Base-by-base conservation (phyloP, 2,888 invertebrate genomes). In the Orgyia antiqua region DNA sequence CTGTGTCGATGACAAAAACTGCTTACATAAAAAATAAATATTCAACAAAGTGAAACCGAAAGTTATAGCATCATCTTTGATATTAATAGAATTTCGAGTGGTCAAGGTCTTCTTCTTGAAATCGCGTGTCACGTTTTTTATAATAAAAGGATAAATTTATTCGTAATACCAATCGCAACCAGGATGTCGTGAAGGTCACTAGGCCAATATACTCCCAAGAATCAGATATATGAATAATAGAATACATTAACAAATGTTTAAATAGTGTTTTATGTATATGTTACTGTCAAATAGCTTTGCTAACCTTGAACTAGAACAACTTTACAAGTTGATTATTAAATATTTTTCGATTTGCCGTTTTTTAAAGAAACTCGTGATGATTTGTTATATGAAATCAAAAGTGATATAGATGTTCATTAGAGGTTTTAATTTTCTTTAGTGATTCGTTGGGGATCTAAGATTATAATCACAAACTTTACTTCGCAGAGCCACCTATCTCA, bases 401-500 rank as follows among this genome's bases (percentile, higher is more conserved):
- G n/a, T n/a, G n/a, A n/a, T n/a, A n/a, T n/a, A n/a, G n/a, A n/a
- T n/a, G n/a, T n/a, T n/a, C n/a, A n/a, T n/a, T n/a, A n/a, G n/a
- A n/a, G n/a, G n/a, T n/a, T n/a, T n/a, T n/a, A n/a, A n/a, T n/a
- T n/a, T n/a, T n/a, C n/a, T n/a, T n/a, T n/a, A n/a, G n/a, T n/a
- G n/a, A n/a, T n/a, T n/a, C n/a, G n/a, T n/a, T n/a, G n/a, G n/a
- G n/a, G n/a, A n/a, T n/a, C n/a, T n/a, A n/a, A n/a, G n/a, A n/a
- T n/a, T n/a, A n/a, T n/a, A n/a, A n/a, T n/a, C n/a, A n/a, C n/a
- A 19, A 24, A 12, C 26, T 29, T 38, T 34, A 17, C 31, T 49
- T 42, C 29, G 32, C 71, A 94, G 95, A 97, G 77, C 94, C 95
- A 15, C 91, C 97, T 62, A 92, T 96, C 64, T 80, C 92, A 36